Conservation (phyloP, 2,113 vertebrate species). For the Dromiciops gliroides region DNA sequence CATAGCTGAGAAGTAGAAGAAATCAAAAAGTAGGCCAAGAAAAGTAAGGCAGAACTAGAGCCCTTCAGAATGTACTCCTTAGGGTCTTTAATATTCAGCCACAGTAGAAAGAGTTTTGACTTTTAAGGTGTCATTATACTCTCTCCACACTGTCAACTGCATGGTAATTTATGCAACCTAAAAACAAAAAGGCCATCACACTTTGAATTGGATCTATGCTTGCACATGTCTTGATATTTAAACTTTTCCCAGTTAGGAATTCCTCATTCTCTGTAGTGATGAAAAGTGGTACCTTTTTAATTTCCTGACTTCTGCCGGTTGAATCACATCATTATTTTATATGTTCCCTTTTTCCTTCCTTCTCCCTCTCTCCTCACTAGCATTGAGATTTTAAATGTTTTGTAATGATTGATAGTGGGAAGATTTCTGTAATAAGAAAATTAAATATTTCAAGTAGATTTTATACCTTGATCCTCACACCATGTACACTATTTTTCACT, state of each 20-base stretch:
- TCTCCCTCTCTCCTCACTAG: not conserved
- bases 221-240: constrained; percentile 5
- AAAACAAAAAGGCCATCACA: not conserved
- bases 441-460: constrained; percentile 72
- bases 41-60: constrained; percentile 24
- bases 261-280: not conserved
- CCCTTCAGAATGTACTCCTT: constrained; percentile 21
- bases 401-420: constrained; percentile 34
- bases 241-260: constrained; percentile 21
- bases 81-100: constrained; percentile 44
- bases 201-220: constrained; percentile 31
- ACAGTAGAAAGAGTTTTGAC: constrained; percentile 31
- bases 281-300: constrained; percentile 23
- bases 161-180: constrained; percentile 29
- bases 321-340: constrained; percentile 14
- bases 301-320: not conserved
- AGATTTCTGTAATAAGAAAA: constrained; percentile 68
- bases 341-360: not conserved
- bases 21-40: constrained; percentile 50
- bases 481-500: constrained; percentile 72
- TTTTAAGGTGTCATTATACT: constrained; percentile 33
- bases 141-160: constrained; percentile 1
- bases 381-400: not conserved
- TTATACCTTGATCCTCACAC: constrained; percentile 71
- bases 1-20: not conserved